Percentiles rank a stretch among this genome's conserved stretches.
Evolutionary conservation across 2,113 vertebrate species (phyloP).

Genomic region (Phaethornis superciliosus): DNA sequence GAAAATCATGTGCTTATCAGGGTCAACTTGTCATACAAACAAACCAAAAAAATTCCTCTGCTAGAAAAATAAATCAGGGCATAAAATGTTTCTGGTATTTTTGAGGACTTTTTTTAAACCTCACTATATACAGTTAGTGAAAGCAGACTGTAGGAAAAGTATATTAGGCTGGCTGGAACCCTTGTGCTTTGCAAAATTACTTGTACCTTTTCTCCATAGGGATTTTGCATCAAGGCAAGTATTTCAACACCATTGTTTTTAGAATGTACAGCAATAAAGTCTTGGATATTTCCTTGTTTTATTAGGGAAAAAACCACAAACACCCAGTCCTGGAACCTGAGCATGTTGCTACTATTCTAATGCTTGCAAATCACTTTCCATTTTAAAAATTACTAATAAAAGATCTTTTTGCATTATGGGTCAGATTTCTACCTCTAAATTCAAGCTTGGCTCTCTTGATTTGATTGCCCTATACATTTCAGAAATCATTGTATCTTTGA

Average conservation of each 20-base stretch:
- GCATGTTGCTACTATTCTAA: not conserved
- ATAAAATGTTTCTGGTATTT: not conserved
- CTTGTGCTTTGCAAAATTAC: conserved; percentile 7
- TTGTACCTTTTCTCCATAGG: not conserved
- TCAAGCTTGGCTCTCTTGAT: not conserved
- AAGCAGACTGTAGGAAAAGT: not conserved
- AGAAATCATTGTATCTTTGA: conserved; percentile 52
- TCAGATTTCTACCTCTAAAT: conserved; percentile 11
- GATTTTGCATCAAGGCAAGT: conserved; percentile 10
- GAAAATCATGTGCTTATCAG: not conserved
- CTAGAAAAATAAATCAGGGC: not conserved
- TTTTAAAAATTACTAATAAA: conserved; percentile 31
- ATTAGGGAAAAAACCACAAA: not conserved
- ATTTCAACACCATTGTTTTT: conserved; percentile 35
- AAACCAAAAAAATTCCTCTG: not conserved
- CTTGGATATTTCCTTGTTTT: conserved; percentile 3
- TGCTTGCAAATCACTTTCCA: conserved; percentile 10
- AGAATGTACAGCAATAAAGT: not conserved
- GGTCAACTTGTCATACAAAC: not conserved
- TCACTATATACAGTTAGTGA: not conserved
- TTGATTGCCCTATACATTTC: conserved; percentile 58
- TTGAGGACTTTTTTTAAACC: not conserved
- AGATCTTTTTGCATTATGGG: conserved; percentile 23
- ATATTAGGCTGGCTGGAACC: not conserved
- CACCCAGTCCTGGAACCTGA: not conserved